Base-by-base conservation (phyloP, 1,140 invertebrate species). In the Drosophila virilis region DNA sequence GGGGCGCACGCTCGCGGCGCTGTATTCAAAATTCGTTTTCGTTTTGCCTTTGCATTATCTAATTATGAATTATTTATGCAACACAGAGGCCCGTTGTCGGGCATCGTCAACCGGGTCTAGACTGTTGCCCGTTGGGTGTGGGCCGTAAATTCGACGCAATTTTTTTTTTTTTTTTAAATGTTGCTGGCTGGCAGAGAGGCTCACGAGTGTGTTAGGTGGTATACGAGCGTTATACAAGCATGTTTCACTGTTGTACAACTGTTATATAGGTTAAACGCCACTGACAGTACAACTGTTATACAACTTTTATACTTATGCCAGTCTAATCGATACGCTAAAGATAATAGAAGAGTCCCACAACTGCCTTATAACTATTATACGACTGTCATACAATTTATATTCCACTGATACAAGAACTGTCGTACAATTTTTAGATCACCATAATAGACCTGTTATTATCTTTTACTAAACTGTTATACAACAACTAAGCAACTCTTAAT, bases 51-150 rank as follows among this genome's bases (percentile, higher is more conserved):
- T 86, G 83, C 88, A 66, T 74, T 88, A 86, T 88, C 69, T 83
- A 83, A 83, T 86, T 88, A 82, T 89, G 69, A 86, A 77, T 83
- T 79, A 88, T 80, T 86, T 88, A 83, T 83, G 83, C 76, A 79
- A 86, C 22, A 5, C 22, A 82, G 76, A 88, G 46, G 46, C 46
- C 28, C 46, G 10, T 79, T 78, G 75, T 59, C 48, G 33, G 61
- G 48, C 64, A 52, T 48, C 22, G 22, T 28, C 46, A 58, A 35
- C 58, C 32, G 10, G 8, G 40, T 38, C 57, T 64, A 17, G 37
- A 37, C 15, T 58, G 12, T 46, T 46, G 40, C 22, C 10, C 22
- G 8, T 64, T 57, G 33, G 37, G 45, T 48, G 45, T 37, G 43
- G 61, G 48, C 68, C 61, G 57, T 74, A 74, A 84, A 80, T 80